Base-by-base conservation (phyloP, 1,140 invertebrate species). In the Drosophila sucinea region DNA sequence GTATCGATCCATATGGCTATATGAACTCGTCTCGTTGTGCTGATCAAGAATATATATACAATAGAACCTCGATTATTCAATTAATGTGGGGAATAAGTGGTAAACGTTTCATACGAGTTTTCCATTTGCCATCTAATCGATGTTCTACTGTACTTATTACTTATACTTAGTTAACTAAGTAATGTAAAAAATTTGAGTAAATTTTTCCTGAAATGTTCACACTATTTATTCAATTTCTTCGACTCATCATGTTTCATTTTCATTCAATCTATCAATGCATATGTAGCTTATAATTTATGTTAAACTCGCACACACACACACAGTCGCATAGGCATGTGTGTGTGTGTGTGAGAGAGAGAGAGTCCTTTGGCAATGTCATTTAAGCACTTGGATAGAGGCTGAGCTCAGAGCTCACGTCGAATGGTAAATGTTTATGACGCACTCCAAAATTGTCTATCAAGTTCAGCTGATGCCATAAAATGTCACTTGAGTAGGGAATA, bases 371-470 rank as follows among this genome's bases (percentile, higher is more conserved):
- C 44, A 51, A 51, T 51, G 44, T 51, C 44, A 27, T 51, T 51
- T 51, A 27, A 51, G 44, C 25, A 51, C 44, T 51, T 51, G 44
- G 44, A 11, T 11, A 61, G 35, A 54, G n/a, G 32, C 6, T 64
- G 60, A 32, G 27, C 40, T 33, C 51, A 4, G 35, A 66, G 63
- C 83, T 76, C 83, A 86, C 83, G 83, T 86, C 73, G 72, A 83
- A 86, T 80, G 83, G 83, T 86, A 89, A 86, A 86, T 86, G 83
- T 86, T 86, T 87, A 86, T 89, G 83, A 86, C 83, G 67, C 73
- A 89, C 83, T 87, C 77, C 70, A 87, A 87, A 51, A 87, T 87
- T 87, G 84, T 87, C 83, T 89, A 87, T 87, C 84, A 87, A 87
- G 79, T 89, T 87, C 85, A 85, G 82, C 82, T 85, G 82, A 86